Base-by-base conservation (phyloP, 2,888 invertebrate genomes). In the Dorcus hopei region DNA sequence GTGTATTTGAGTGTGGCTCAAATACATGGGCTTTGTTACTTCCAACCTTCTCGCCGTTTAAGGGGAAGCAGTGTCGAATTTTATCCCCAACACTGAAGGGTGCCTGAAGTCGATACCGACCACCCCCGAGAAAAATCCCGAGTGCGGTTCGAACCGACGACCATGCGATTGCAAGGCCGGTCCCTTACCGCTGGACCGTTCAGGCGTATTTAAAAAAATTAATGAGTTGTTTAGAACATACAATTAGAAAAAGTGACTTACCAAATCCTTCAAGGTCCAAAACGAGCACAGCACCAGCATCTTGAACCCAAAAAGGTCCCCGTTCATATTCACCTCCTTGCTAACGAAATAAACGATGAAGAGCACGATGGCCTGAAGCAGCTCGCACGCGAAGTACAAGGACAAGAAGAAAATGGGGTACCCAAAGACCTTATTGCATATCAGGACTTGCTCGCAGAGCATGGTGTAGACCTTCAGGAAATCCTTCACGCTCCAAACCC, bases 191-290 rank as follows among this genome's bases (percentile, higher is more conserved):
- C n/a, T n/a, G n/a, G n/a, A n/a, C n/a, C n/a, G n/a, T n/a, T n/a
- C n/a, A n/a, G n/a, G n/a, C n/a, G n/a, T n/a, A n/a, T n/a, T n/a
- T n/a, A 14, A 14, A 14, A 14, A 14, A 14, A 14, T 14, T 14
- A 14, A 19, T 19, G 19, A 19, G 1, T 14, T 14, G 14, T 14
- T 14, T 14, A 14, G 14, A 14, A 40, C n/a, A 3, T 33, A 23
- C 9, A 23, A 49, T n/a, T 9, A 49, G 1, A 9, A n/a, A 19
- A 51, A 14, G 38, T 3, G 4, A 47, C 54, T 47, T 54, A 54
- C 54, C 38, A 54, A 8, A 47, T 54, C 54, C 47, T 54, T 54
- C n/a, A 54, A n/a, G 38, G 47, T 54, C 54, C 54, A 54, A 38
- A 45, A 54, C 9, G 47, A 54, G 14, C 54, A 54, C 54, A 54